Percentiles rank a stretch among this genome's conserved stretches.
These are phyloP conservation scores for Nebria salina DNA, from an alignment of 2,888 invertebrate species.

Conservation along the genomic window DNA sequence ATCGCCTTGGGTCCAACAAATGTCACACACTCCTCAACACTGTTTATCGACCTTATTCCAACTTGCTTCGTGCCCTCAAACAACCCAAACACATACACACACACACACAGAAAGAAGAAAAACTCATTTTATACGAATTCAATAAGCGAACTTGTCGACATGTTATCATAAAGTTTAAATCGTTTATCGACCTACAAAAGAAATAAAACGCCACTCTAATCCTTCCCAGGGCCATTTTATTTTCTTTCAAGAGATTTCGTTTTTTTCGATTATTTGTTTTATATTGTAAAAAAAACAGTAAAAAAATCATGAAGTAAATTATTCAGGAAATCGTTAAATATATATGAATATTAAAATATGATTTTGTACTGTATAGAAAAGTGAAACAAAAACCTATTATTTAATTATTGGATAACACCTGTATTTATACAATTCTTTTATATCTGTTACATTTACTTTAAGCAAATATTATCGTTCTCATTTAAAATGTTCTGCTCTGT, in stretches of 20 bases:
- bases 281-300: too few relatives aligned
- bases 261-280: not conserved
- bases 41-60: not conserved
- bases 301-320: too few relatives aligned
- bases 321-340: not conserved
- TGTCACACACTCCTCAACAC: slow-evolving; percentile 3
- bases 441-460: not conserved
- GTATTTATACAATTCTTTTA: not conserved
- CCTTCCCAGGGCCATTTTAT: not conserved
- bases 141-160: not conserved
- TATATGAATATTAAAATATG: not conserved
- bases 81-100: not conserved
- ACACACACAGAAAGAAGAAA: not conserved
- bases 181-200: slow-evolving; percentile 1
- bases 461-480: not conserved
- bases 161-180: not conserved
- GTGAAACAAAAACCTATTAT: not conserved
- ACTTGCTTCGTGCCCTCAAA: not conserved
- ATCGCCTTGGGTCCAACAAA: slow-evolving; percentile 15
- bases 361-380: not conserved
- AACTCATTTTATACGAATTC: not conserved
- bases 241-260: not conserved
- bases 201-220: not conserved
- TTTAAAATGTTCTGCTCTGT: not conserved
- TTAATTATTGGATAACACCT: not conserved